Percentiles rank a stretch among this genome's conserved stretches.
Evolutionary conservation across 2,888 invertebrate species (phyloP).

Genomic region (Dryomyza anilis): DNA sequence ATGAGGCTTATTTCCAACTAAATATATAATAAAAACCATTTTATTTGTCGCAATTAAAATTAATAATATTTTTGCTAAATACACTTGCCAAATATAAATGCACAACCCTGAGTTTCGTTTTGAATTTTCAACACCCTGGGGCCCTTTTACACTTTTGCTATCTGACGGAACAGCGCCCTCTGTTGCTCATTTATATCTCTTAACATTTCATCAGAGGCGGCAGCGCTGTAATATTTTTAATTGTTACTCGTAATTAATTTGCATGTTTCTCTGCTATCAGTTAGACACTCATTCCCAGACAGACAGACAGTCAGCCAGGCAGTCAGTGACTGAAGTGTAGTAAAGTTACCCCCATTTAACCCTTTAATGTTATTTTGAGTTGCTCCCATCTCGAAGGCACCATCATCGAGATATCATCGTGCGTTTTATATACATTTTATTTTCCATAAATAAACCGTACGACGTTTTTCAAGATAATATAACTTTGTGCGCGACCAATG

Average conservation of each 20-base stretch:
- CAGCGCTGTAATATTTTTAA: constrained; percentile 45
- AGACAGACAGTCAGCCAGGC: no score
- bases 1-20: neutral
- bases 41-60: constrained; percentile 52
- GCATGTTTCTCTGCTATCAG: constrained; percentile 38
- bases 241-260: constrained; percentile 58
- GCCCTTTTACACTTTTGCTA: constrained; percentile 9
- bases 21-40: constrained; percentile 20
- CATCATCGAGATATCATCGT: constrained; percentile 36
- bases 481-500: no score
- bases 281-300: no score
- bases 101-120: no score
- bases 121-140: constrained; percentile 21
- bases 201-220: constrained; percentile 9
- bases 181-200: no score
- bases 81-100: no score
- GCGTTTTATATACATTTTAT: constrained; percentile 41
- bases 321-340: constrained; percentile 16
- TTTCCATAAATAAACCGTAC: constrained; percentile 50
- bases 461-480: constrained; percentile 19
- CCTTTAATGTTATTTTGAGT: constrained; percentile 16
- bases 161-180: neutral
- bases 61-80: no score
- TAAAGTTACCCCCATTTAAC: constrained; percentile 30
- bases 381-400: neutral